Conservation (phyloP, 1,140 invertebrate species). For the Cherax destructor region DNA sequence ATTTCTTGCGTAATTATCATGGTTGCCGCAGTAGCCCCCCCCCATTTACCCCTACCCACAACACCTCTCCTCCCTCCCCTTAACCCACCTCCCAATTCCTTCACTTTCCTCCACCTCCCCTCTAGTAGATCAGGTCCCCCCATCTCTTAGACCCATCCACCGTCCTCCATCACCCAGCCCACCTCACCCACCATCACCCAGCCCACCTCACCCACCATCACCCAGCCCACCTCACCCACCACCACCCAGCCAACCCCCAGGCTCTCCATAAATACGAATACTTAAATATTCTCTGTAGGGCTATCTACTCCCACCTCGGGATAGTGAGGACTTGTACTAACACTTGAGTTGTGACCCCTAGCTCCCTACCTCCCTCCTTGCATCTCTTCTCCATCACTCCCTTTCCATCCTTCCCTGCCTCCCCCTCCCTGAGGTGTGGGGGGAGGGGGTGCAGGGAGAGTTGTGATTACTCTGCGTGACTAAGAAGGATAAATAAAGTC, state of each 20-base stretch:
- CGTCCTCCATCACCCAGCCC: background rate
- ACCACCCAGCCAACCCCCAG: background rate
- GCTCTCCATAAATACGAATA: background rate
- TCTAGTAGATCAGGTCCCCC: too few species aligned
- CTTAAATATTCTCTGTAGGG: background rate
- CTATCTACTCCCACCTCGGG: background rate
- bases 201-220: background rate
- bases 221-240: too few species aligned
- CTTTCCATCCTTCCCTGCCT: too few species aligned
- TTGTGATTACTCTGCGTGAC: background rate
- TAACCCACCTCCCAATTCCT: background rate
- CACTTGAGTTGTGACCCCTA: background rate
- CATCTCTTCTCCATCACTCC: too few species aligned
- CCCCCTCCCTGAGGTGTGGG: background rate
- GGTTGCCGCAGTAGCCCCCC: background rate
- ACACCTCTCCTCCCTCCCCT: background rate
- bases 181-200: background rate
- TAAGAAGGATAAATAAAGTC: background rate
- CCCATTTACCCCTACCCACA: background rate
- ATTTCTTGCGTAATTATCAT: constrained; percentile 49
- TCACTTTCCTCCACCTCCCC: too few species aligned
- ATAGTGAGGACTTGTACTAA: background rate
- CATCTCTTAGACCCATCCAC: too few species aligned
- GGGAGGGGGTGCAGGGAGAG: background rate
- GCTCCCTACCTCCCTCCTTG: background rate